Evolutionary conservation across 1,140 invertebrate genomes (phyloP).

Genomic region (Megathymus violae): DNA sequence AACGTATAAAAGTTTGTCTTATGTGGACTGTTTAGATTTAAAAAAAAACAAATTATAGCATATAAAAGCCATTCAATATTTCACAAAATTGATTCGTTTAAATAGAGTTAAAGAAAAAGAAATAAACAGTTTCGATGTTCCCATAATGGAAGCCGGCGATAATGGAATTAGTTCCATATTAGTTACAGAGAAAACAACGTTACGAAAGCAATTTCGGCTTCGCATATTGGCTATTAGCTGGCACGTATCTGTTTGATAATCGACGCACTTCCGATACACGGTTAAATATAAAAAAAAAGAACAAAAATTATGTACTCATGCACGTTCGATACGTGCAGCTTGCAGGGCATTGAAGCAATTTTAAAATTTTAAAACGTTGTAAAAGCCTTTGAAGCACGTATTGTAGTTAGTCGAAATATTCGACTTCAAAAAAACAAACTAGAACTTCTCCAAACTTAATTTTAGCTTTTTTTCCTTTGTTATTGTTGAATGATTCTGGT

Average conservation of each 20-base stretch:
- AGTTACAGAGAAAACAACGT: slow-evolving; percentile 73
- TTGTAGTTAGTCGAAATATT: slow-evolving; percentile 9
- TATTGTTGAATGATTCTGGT: no score
- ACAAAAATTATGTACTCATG: slow-evolving; percentile 3
- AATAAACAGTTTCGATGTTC: slow-evolving; percentile 48
- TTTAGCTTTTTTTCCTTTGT: not conserved
- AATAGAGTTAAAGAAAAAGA: slow-evolving; percentile 41
- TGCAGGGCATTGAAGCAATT: slow-evolving; percentile 37
- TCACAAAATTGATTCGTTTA: no score
- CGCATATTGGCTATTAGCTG: slow-evolving; percentile 78
- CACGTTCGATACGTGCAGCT: slow-evolving; percentile 15
- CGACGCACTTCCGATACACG: slow-evolving; percentile 8
- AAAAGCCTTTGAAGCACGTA: slow-evolving; percentile 22
- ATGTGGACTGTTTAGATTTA: no score
- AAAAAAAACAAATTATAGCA: no score
- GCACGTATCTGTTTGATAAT: slow-evolving; percentile 37
- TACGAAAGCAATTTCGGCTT: slow-evolving; percentile 78
- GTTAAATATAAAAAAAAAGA: slow-evolving; percentile 18
- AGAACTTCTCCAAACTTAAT: not conserved
- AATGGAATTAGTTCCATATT: slow-evolving; percentile 71
- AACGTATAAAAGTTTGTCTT: no score
- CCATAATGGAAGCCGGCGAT: slow-evolving; percentile 57
- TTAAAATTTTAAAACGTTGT: slow-evolving; percentile 15
- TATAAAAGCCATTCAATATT: no score
- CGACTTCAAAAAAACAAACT: slow-evolving; percentile 12